Percentiles rank a stretch among this genome's conserved stretches.
These are phyloP conservation scores for Druon quercuslanigerum DNA, from an alignment of 1,140 invertebrate genomes.

Conservation along the genomic window DNA sequence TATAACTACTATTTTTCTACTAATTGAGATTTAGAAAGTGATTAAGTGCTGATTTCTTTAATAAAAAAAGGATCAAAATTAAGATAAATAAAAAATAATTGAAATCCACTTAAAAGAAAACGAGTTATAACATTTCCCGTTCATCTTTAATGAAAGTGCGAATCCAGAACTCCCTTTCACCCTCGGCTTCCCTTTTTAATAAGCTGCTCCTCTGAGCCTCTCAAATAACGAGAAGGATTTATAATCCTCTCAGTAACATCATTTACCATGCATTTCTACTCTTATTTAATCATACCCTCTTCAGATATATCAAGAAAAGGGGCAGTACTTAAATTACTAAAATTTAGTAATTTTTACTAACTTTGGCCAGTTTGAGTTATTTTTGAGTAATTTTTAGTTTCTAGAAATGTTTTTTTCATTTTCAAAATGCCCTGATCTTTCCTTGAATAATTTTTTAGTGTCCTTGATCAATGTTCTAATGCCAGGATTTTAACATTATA, in stretches of 20 bases:
- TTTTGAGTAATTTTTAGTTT: too few species aligned
- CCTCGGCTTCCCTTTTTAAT: constrained; percentile 22
- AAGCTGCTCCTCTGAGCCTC: neutral
- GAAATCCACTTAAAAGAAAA: neutral
- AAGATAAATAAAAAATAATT: neutral
- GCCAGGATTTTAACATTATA: too few species aligned
- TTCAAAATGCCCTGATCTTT: too few species aligned
- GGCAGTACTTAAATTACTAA: neutral
- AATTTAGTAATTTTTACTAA: too few species aligned
- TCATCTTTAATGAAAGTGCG: neutral
- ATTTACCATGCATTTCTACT: neutral
- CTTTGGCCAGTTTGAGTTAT: too few species aligned
- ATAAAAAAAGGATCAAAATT: neutral
- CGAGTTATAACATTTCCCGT: neutral
- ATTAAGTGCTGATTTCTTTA: too few species aligned
- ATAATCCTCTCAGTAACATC: constrained; percentile 16
- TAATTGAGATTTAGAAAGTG: too few species aligned
- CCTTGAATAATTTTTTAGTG: too few species aligned
- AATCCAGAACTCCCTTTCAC: constrained; percentile 13
- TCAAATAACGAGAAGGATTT: constrained; percentile 2
- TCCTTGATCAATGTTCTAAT: too few species aligned
- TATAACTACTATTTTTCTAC: too few species aligned
- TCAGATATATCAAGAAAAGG: neutral
- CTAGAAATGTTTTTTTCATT: too few species aligned
- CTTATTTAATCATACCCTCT: neutral